phyloP scores from a whole-genome alignment of 2,797 vertebrate species.

The Tympanoctomys barrerae region DNA sequence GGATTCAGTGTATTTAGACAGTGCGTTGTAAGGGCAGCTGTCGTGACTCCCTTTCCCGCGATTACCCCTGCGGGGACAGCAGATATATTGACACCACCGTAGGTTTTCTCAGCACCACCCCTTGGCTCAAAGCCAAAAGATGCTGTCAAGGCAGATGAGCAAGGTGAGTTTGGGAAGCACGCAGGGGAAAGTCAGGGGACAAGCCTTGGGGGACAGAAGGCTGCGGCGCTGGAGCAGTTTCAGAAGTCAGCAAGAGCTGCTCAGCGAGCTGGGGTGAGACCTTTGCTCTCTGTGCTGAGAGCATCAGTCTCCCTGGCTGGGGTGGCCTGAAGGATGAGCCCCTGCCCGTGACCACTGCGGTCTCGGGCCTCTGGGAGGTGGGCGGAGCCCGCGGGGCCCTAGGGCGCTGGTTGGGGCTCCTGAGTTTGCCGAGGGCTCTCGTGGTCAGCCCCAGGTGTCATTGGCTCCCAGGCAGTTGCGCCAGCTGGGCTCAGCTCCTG shows the following conservation, averaged over 20 bases:
- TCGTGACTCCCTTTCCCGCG: background rate
- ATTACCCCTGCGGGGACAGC: background rate
- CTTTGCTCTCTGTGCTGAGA: slow-evolving; percentile 1
- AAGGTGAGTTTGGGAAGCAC: background rate
- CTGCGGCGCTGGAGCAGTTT: background rate
- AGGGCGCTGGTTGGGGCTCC: background rate
- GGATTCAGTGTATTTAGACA: background rate
- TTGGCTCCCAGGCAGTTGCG: slow-evolving; percentile 2
- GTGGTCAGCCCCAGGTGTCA: slow-evolving; percentile 13
- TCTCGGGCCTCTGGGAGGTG: background rate
- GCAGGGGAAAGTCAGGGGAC: background rate
- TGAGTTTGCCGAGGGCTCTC: background rate
- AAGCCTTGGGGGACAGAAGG: background rate
- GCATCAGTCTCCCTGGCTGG: background rate
- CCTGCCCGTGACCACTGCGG: background rate
- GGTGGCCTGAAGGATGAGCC: background rate
- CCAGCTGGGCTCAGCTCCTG: background rate
- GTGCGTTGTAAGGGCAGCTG: background rate
- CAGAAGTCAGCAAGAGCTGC: background rate
- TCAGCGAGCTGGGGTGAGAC: background rate
- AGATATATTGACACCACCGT: background rate
- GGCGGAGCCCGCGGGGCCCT: background rate
- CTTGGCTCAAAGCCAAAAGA: background rate
- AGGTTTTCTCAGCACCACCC: background rate
- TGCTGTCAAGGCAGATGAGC: background rate